These are phyloP conservation scores for Ochlodes sylvanus DNA, from an alignment of 2,888 invertebrate species.

Conservation along the genomic window DNA sequence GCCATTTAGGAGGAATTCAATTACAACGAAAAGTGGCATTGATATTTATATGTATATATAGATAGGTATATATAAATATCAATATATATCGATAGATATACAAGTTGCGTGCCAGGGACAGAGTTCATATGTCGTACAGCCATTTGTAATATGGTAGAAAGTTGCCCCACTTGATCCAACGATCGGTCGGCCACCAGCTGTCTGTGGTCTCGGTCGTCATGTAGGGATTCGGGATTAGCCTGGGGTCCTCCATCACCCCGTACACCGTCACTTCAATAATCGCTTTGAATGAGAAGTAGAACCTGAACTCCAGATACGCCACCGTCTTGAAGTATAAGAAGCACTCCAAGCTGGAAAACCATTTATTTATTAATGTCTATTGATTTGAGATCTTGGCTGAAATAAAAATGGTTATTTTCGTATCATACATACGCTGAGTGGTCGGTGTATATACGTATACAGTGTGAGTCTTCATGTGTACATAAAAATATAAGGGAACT, in stretches of 20 bases:
- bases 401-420: no score
- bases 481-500: no score
- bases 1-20: no score
- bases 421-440: no score
- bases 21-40: no score
- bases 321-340: constrained; percentile 64
- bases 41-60: no score
- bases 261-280: constrained; percentile 55
- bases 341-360: constrained; percentile 56
- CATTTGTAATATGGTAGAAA: constrained; percentile 44
- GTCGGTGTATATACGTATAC: no score
- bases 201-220: constrained; percentile 49
- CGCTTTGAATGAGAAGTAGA: constrained; percentile 62
- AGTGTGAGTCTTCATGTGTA: no score
- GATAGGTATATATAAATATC: no score
- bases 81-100: no score
- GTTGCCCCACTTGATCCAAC: constrained; percentile 29
- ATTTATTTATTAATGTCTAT: background rate
- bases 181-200: constrained; percentile 45
- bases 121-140: constrained; percentile 42
- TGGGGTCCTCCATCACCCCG: constrained; percentile 48
- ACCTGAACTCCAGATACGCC: constrained; percentile 62
- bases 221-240: constrained; percentile 52
- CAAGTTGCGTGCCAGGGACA: constrained; percentile 30
- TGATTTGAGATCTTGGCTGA: no score